These are phyloP conservation scores for Ornithoptera alexandrae DNA, from an alignment of 2,888 invertebrate genomes.

Conservation along the genomic window DNA sequence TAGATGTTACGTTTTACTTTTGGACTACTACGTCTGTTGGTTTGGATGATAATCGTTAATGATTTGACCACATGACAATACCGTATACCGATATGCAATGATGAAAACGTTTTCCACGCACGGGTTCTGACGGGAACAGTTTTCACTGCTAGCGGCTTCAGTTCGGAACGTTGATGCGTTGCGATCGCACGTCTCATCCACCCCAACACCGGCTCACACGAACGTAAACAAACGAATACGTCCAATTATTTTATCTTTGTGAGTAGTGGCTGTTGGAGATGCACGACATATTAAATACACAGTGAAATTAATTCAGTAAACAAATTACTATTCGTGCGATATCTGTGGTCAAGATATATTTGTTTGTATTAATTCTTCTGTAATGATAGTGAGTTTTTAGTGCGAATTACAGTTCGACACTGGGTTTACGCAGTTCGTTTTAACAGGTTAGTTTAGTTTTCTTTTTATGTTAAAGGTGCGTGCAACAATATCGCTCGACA, in stretches of 20 bases:
- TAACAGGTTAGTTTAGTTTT: conserved; percentile 46
- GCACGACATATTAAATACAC: conserved; percentile 3
- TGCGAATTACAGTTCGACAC: conserved; percentile 3
- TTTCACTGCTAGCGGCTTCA: conserved; percentile 51
- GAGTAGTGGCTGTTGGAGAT: conserved; percentile 19
- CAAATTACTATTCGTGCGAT: not conserved
- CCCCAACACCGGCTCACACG: conserved; percentile 35
- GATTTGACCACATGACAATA: not conserved
- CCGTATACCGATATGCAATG: conserved; percentile 30
- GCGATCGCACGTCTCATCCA: conserved; percentile 40
- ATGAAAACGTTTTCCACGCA: conserved; percentile 67
- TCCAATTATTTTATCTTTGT: conserved; percentile 7
- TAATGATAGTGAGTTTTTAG: not conserved
- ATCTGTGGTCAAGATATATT: conserved; percentile 9
- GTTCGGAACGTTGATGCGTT: conserved; percentile 42
- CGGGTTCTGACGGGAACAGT: conserved; percentile 45
- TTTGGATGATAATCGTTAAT: not conserved
- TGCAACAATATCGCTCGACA: conserved; percentile 32
- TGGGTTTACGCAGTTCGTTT: conserved; percentile 37
- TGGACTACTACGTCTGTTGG: not conserved
- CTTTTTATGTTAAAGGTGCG: conserved; percentile 33
- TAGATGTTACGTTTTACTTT: no score
- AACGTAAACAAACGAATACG: conserved; percentile 41
- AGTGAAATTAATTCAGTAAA: not conserved
- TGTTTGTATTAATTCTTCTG: not conserved